Evolutionary conservation across 2,888 invertebrate species (phyloP).

Genomic region (Sycophila texana): DNA sequence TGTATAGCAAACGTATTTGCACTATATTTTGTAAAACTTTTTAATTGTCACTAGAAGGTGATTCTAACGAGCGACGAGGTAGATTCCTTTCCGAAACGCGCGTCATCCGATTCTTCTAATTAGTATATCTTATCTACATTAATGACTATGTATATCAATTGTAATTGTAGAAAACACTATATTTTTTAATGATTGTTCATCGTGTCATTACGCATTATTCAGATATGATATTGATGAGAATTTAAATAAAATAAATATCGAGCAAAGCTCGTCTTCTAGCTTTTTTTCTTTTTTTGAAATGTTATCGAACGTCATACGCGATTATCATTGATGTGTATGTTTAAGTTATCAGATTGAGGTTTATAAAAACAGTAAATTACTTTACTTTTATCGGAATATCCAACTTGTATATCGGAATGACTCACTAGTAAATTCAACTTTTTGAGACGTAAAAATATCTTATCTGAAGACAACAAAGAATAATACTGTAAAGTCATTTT

Average conservation of each 20-base stretch:
- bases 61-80: slow-evolving; percentile 49
- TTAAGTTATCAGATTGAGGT: too few relatives aligned
- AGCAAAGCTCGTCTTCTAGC: slow-evolving; percentile 16
- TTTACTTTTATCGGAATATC: too few relatives aligned
- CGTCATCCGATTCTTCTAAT: slow-evolving; percentile 52
- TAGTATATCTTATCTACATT: slow-evolving; percentile 54
- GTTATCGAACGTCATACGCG: background rate
- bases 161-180: slow-evolving; percentile 72
- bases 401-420: too few relatives aligned
- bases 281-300: background rate
- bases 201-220: slow-evolving; percentile 68
- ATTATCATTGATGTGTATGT: too few relatives aligned
- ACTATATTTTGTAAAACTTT: slow-evolving; percentile 73
- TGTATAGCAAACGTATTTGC: slow-evolving; percentile 70
- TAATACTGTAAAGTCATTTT: too few relatives aligned
- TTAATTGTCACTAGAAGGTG: slow-evolving; percentile 64
- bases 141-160: slow-evolving; percentile 64
- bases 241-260: slow-evolving; percentile 57
- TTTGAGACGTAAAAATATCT: too few relatives aligned
- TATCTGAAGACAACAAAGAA: too few relatives aligned
- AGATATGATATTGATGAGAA: slow-evolving; percentile 69
- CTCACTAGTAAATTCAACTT: too few relatives aligned
- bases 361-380: too few relatives aligned
- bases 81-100: slow-evolving; percentile 51
- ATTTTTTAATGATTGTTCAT: slow-evolving; percentile 73